A percentile compares a stretch with the other conserved stretches of the same genome.
Conservation (phyloP, 2,888 invertebrate species). For the Hirtodrosophila alboralis region DNA sequence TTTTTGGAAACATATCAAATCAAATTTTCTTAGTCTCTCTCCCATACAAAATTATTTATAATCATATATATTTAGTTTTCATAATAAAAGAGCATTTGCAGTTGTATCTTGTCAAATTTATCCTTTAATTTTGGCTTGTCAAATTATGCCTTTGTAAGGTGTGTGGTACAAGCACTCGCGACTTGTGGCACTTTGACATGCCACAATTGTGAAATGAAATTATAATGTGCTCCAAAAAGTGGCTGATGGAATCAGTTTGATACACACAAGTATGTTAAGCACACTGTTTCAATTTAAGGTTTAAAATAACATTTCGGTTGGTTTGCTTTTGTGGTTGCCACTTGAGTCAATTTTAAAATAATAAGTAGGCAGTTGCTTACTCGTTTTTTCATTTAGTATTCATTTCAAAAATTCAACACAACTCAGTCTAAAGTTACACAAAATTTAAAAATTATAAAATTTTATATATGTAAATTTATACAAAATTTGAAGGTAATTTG, state of each 20-base stretch:
- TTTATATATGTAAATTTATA: slow-evolving; percentile 10
- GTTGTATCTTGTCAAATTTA: neutral
- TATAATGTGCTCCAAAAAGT: slow-evolving; percentile 34
- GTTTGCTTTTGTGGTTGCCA: neutral
- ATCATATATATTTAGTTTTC: too few relatives aligned
- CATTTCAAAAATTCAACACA: neutral
- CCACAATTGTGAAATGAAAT: slow-evolving; percentile 55
- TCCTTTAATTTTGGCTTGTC: slow-evolving; percentile 12
- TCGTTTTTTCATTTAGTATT: neutral
- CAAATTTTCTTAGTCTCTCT: too few relatives aligned
- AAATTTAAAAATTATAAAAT: slow-evolving; percentile 2
- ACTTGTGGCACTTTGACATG: slow-evolving; percentile 45
- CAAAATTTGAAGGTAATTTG: slow-evolving; percentile 19
- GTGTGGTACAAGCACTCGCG: slow-evolving; percentile 13
- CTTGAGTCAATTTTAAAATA: neutral
- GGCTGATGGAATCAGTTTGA: slow-evolving; percentile 28
- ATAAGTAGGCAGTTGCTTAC: slow-evolving; percentile 30
- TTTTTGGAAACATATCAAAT: too few relatives aligned
- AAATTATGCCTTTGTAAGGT: slow-evolving; percentile 9
- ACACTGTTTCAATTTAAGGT: too few relatives aligned
- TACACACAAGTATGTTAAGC: slow-evolving; percentile 9
- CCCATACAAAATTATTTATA: too few relatives aligned
- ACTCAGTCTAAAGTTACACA: slow-evolving; percentile 15
- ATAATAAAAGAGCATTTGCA: slow-evolving; percentile 8
- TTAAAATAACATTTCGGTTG: neutral